Evolutionary conservation across 2,888 invertebrate species (phyloP), one percentile per base, ranked within the genome.

Genomic region (Tetragnatha montana): DNA sequence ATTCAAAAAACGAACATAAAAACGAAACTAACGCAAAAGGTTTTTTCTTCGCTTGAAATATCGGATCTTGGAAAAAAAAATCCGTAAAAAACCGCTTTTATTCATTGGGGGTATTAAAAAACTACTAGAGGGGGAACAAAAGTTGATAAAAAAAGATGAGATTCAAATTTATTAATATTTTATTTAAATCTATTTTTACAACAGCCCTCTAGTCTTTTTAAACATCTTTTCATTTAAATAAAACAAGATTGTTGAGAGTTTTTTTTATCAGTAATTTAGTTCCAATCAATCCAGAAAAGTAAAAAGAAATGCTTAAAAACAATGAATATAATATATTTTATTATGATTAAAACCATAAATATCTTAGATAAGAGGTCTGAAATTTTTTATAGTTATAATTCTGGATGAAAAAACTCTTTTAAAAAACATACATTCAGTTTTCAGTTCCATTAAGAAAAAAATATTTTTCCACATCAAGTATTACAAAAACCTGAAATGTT

Each of bases 21-120:
- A 88, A 84, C 69, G 81, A 89, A 89, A 89, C 88, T 80, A 74
- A 81, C 60, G 84, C 83, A 89, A 84, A 80, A 74, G 80, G 80
- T 79, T 70, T 82, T 88, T 76, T 76, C n/a, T 73, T 49, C 78
- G 68, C 75, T 85, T 51, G 60, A 82, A 78, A 82, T 82, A 74
- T 51, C 51, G 35, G 60, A 51, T 73, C 51, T 78, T 60, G 78
- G n/a, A n/a, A 78, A 82, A 82, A 74, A 81, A 82, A 8, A 8
- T 73, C 22, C 51, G 35, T 82, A 68, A 82, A 74, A 82, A 82
- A 82, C 50, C 74, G 51, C 82, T 82, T 60, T 60, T 82, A 82
- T 82, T 82, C 82, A 74, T 82, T 82, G 73, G 73, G 73, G 82
- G 74, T 74, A 74, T 82, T 19, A 82, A 80, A 80, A 70, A 47